A percentile compares a stretch with the other conserved stretches of the same genome.
Evolutionary conservation across 2,797 vertebrate species (phyloP).

Genomic region (Ceryle rudis): DNA sequence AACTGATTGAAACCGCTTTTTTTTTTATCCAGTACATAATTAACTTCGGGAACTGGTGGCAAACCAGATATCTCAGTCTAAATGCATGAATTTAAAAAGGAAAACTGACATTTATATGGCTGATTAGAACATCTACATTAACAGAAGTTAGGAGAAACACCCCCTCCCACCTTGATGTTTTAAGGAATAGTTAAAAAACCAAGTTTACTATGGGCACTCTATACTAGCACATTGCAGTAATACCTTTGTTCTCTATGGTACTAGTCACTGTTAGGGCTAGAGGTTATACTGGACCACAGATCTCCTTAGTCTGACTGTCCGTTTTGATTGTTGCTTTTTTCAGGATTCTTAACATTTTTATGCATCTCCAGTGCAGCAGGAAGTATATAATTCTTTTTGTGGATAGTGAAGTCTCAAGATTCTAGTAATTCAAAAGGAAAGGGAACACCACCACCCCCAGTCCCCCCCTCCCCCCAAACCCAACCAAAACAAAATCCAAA

Average conservation of each 20-base stretch:
- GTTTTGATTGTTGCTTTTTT: background rate
- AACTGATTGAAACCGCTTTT: background rate
- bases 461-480: too few species aligned
- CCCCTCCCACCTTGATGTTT: background rate
- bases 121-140: background rate
- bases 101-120: background rate
- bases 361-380: background rate
- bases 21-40: background rate
- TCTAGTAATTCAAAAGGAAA: conserved; percentile 5
- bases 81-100: background rate
- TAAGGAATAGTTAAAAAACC: background rate
- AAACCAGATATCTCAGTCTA: background rate
- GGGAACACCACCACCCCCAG: too few species aligned
- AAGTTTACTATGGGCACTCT: background rate
- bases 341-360: background rate
- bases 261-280: background rate
- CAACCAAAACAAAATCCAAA: too few species aligned
- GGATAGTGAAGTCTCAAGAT: background rate
- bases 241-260: background rate
- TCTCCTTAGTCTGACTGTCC: background rate
- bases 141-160: background rate
- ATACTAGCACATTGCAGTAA: background rate
- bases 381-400: background rate
- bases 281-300: background rate
- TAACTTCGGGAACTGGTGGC: background rate